Base-by-base conservation (phyloP, 2,113 vertebrate genomes). In the Cervus canadensis region DNA sequence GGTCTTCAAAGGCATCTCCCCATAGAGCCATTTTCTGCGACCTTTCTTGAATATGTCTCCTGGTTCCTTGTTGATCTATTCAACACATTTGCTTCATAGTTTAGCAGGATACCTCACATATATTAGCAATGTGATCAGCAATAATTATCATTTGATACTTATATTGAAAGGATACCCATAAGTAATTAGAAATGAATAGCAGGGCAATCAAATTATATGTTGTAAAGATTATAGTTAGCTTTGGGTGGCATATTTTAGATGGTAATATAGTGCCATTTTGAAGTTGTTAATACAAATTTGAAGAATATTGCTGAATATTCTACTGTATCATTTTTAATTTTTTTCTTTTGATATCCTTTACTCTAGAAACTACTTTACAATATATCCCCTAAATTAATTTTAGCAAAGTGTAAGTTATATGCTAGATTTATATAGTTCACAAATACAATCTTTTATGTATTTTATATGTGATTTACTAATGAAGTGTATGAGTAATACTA, bases 391-490 rank as follows among this genome's bases (percentile, higher is more conserved):
- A 93, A 95, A n/a, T 91, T 88, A 96, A 94, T 96, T 4, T 0
- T 79, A 94, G 88, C 5, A 30, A 97, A 93, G 79, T 96, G 36
- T 85, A 83, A 84, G 26, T 88, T 33, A 95, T 57, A 85, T 64
- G 1, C 13, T 94, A 76, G 85, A 97, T 98, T 95, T 96, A 97
- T 33, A 56, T 25, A 76, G 62, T 94, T 96, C 40, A 93, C 95
- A 92, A 95, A 64, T 97, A 82, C 36, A 87, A 11, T 8, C 19
- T 85, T 96, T 93, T 95, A 85, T 90, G 16, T 90, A 8, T 93
- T 96, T 96, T 92, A 56, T 12, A 12, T 87, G 15, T 96, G 36
- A 97, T 96, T 98, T 97, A 94, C 48, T 95, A 33, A 91, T 74
- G 4, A 97, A 81, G 48, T 67, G 16, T 86, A 86, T 93, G 33